Evolutionary conservation across 2,888 invertebrate genomes (phyloP).

Genomic region (Epicampocera succincta): DNA sequence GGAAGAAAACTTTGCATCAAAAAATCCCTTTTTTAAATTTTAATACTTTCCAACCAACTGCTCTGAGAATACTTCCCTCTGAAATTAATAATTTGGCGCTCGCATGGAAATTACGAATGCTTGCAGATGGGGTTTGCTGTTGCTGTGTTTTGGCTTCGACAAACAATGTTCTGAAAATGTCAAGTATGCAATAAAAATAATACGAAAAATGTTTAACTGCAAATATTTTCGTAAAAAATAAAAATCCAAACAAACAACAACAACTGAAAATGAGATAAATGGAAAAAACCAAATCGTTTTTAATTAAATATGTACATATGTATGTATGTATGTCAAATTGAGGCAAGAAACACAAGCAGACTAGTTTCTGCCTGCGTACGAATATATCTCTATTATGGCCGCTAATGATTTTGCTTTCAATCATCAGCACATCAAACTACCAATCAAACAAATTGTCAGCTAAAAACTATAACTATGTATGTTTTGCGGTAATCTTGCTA

Average conservation of each 20-base stretch:
- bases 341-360: no score
- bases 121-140: conserved; percentile 50
- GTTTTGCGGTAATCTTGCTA: neutral
- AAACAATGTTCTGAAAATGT: conserved; percentile 52
- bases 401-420: neutral
- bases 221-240: conserved; percentile 23
- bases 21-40: no score
- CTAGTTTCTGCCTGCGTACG: no score
- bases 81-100: neutral
- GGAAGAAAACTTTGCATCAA: no score
- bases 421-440: neutral
- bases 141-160: conserved; percentile 27
- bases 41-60: no score
- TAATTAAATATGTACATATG: no score
- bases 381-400: no score
- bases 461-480: no score
- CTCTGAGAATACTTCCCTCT: conserved; percentile 7
- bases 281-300: no score
- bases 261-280: neutral
- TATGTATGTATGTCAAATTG: no score
- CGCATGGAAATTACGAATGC: conserved; percentile 40
- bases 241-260: neutral
- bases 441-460: no score
- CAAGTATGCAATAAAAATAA: conserved; percentile 53
- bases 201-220: conserved; percentile 17